These are phyloP conservation scores for Lagopus muta DNA, from an alignment of 2,113 vertebrate genomes.

Conservation along the genomic window DNA sequence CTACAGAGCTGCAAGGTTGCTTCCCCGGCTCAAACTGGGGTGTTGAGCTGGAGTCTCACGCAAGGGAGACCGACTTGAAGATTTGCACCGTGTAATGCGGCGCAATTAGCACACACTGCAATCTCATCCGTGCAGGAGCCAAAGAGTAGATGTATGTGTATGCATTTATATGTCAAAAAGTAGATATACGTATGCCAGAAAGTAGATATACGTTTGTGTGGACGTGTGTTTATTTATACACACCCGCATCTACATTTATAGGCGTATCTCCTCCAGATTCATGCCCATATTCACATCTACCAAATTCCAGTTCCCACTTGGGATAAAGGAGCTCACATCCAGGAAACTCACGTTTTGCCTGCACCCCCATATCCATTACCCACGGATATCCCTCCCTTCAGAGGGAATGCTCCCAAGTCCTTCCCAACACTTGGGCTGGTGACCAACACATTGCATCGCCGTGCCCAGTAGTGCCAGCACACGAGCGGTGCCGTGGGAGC, in stretches of 20 bases:
- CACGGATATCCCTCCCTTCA: background rate
- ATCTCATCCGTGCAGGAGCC: rapidly evolving
- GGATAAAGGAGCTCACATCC: background rate
- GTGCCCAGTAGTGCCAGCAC: background rate
- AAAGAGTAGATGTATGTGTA: background rate
- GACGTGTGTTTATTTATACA: background rate
- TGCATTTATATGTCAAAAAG: background rate
- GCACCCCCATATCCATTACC: background rate
- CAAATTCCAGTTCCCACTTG: background rate
- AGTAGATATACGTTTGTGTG: background rate
- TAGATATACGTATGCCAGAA: background rate
- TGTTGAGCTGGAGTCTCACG: rapidly evolving
- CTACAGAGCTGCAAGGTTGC: background rate
- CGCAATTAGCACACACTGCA: rapidly evolving
- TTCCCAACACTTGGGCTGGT: rapidly evolving
- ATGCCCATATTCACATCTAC: background rate
- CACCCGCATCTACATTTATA: background rate
- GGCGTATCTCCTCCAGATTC: too few relatives aligned
- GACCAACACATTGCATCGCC: rapidly evolving
- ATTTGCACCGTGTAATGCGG: rapidly evolving
- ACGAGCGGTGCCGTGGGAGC: rapidly evolving
- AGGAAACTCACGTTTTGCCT: background rate
- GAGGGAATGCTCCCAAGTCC: background rate
- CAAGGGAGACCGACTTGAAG: background rate
- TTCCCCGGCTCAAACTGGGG: background rate